Evolutionary conservation across 2,113 vertebrate species (phyloP).

Genomic region (Callochromis pleurospilus): DNA sequence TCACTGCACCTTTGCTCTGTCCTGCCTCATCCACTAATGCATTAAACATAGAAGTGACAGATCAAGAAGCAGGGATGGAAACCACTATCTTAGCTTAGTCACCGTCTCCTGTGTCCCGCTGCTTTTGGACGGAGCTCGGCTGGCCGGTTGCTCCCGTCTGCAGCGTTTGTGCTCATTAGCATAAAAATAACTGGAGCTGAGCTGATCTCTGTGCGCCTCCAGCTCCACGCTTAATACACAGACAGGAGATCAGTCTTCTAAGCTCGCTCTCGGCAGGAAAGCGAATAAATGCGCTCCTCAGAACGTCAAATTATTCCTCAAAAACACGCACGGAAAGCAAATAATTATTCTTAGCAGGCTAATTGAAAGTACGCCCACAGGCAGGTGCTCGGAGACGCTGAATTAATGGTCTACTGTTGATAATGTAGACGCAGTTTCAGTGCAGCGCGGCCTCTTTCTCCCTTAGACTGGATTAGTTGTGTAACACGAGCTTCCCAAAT

Average conservation of each 20-base stretch:
- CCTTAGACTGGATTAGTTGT: neutral
- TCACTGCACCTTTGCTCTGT: rapidly evolving
- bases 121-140: neutral
- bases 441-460: neutral
- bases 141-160: neutral
- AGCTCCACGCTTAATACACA: neutral
- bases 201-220: neutral
- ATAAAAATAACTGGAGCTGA: neutral
- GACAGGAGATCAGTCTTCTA: neutral
- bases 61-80: neutral
- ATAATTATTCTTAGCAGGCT: neutral
- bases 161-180: neutral
- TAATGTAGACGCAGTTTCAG: neutral
- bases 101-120: neutral
- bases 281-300: neutral
- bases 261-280: neutral
- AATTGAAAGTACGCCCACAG: neutral
- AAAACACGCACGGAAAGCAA: neutral
- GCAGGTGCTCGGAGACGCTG: neutral
- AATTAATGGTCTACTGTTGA: neutral
- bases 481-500: neutral
- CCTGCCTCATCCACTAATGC: neutral
- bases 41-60: neutral
- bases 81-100: neutral
- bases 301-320: neutral